Evolutionary conservation across 2,888 invertebrate genomes (phyloP), one percentile per base, ranked within the genome.

Genomic region (Hylaea fasciaria): DNA sequence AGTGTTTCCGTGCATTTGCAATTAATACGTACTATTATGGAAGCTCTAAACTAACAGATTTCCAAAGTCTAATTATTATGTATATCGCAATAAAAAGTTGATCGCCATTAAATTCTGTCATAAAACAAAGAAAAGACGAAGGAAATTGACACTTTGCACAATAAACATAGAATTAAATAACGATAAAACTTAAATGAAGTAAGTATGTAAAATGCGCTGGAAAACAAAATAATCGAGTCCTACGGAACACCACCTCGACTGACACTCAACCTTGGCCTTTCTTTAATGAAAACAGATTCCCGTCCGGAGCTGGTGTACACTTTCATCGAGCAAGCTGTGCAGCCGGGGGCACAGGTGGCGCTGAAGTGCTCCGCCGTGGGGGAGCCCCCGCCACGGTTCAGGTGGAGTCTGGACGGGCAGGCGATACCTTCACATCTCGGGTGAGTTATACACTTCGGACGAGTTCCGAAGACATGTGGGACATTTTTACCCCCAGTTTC

Each of bases 341-440:
- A 94, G 74, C 95, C 95, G 0, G 95, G 95, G 11, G 94, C 94
- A 47, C 94, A 95, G 80, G 94, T 97, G 58, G 96, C 97, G n/a
- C 90, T 98, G 64, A 95, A 96, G 79, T 98, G 98, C 84, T 95
- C 96, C 0, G 97, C 96, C 7, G 95, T 96, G 41, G 98, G 97
- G 35, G 97, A 96, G 70, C 98, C 98, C 2, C 95, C 96, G 9
- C 97, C 98, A 5, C 73, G 91, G 32, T 91, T 93, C 68, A 76
- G 88, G 48, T 93, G 93, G 93, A 79, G 81, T 3, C 72, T 92
- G 48, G 92, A 93, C 53, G 87, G 87, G 1, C 90, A 87, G 68
- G 76, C 86, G 7, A 86, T 92, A 70, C 91, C 91, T n/a, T 76
- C 86, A 11, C 91, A 92, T 74, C 91, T 89, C 61, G 91, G 91